phyloP scores from a whole-genome alignment of 2,888 invertebrate genomes.

The Oligia latruncula region DNA sequence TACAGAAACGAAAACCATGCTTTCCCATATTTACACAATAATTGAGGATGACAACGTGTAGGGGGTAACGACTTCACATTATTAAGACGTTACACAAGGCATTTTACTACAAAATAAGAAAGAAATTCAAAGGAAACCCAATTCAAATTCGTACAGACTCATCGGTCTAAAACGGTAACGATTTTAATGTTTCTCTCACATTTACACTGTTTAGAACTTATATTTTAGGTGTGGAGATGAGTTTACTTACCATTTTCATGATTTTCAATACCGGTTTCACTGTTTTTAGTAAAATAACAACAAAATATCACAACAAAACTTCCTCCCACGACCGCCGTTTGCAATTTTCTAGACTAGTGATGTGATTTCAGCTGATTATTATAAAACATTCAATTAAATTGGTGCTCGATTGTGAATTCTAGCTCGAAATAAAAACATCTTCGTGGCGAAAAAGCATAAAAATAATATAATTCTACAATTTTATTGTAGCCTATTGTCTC shows the following conservation, averaged over 20 bases:
- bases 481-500: too few species aligned
- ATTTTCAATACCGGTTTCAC: constrained; percentile 72
- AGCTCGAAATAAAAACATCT: neutral
- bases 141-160: constrained; percentile 60
- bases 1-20: constrained; percentile 33
- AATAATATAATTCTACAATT: accelerated
- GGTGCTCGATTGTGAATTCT: neutral
- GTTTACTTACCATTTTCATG: constrained; percentile 79
- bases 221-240: neutral
- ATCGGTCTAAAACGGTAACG: constrained; percentile 35
- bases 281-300: constrained; percentile 75
- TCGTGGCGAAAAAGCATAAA: accelerated
- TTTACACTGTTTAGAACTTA: neutral
- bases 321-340: constrained; percentile 80
- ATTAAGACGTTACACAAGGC: neutral
- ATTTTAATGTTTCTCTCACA: constrained; percentile 3
- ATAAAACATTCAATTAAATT: neutral
- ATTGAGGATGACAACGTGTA: neutral
- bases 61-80: neutral
- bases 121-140: constrained; percentile 49
- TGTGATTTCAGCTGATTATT: constrained; percentile 43
- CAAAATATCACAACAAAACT: constrained; percentile 85
- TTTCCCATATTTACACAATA: constrained; percentile 11
- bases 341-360: constrained; percentile 77
- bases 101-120: constrained; percentile 29